A percentile compares a stretch with the other conserved stretches of the same genome.
phyloP scores from a whole-genome alignment of 2,113 vertebrate genomes.

The Ceyx cyanopectus region DNA sequence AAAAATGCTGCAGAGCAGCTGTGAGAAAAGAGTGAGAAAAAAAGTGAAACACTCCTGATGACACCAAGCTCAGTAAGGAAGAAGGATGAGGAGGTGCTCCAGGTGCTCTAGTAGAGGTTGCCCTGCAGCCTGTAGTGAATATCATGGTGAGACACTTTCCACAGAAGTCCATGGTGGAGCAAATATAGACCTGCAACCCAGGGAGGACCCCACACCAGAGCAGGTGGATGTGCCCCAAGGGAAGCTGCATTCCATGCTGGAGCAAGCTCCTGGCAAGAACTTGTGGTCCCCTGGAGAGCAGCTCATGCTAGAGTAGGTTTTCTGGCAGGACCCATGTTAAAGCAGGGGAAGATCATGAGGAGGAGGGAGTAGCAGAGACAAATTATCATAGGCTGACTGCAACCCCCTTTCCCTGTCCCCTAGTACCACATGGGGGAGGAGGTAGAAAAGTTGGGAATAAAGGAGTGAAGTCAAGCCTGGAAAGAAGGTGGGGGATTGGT shows the following conservation, averaged over 20 bases:
- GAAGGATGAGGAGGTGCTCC: not conserved
- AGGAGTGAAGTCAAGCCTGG: not conserved
- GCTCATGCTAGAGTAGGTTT: not conserved
- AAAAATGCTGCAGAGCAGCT: not conserved
- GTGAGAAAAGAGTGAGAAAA: not conserved
- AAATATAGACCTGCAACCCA: not conserved
- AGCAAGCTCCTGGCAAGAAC: not conserved
- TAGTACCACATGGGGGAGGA: rapidly evolving
- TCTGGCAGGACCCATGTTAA: not conserved
- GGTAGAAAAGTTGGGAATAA: not conserved
- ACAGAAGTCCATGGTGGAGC: rapidly evolving
- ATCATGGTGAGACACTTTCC: not conserved
- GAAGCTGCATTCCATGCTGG: not conserved
- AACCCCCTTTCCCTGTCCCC: not conserved
- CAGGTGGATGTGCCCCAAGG: not conserved
- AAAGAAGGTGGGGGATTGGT: rapidly evolving
- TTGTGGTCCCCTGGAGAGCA: not conserved
- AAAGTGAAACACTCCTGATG: not conserved
- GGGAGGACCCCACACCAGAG: rapidly evolving
- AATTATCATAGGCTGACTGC: not conserved
- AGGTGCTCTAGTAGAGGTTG: not conserved
- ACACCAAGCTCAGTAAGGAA: not conserved
- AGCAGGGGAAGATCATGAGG: not conserved
- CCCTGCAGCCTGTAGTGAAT: not conserved
- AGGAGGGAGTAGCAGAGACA: not conserved